Percentiles rank a stretch among this genome's conserved stretches.
Evolutionary conservation across 2,888 invertebrate species (phyloP).

Genomic region (Miltochrista miniata): DNA sequence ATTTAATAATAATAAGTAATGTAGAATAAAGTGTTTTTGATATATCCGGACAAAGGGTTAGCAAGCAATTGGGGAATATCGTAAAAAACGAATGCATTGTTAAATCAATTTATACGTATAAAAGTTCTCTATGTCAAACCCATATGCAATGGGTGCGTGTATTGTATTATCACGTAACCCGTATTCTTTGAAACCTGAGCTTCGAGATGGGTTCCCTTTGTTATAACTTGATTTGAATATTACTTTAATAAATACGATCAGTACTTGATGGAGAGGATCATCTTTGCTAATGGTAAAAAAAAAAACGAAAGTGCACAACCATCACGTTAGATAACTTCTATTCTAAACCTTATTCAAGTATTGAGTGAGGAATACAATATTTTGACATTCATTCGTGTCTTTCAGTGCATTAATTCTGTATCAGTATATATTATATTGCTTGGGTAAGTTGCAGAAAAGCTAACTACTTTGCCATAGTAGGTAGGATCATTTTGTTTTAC

Average conservation of each 20-base stretch:
- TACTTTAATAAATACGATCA: constrained; percentile 60
- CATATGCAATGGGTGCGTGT: constrained; percentile 59
- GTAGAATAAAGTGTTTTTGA: background rate
- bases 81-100: constrained; percentile 39
- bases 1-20: background rate
- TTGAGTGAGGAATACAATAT: too few species aligned
- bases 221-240: constrained; percentile 77
- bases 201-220: constrained; percentile 73
- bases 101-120: constrained; percentile 40
- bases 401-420: too few species aligned
- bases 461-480: too few species aligned
- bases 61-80: constrained; percentile 17
- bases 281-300: too few species aligned
- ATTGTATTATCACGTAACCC: constrained; percentile 74
- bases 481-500: too few species aligned
- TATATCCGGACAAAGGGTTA: constrained; percentile 10
- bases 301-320: too few species aligned
- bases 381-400: too few species aligned
- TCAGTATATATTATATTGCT: too few species aligned
- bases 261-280: too few species aligned
- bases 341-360: too few species aligned
- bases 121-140: constrained; percentile 38
- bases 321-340: too few species aligned
- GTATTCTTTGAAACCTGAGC: constrained; percentile 75
- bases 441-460: too few species aligned